phyloP scores from a whole-genome alignment of 2,888 invertebrate species.

The Helicoverpa assulta region DNA sequence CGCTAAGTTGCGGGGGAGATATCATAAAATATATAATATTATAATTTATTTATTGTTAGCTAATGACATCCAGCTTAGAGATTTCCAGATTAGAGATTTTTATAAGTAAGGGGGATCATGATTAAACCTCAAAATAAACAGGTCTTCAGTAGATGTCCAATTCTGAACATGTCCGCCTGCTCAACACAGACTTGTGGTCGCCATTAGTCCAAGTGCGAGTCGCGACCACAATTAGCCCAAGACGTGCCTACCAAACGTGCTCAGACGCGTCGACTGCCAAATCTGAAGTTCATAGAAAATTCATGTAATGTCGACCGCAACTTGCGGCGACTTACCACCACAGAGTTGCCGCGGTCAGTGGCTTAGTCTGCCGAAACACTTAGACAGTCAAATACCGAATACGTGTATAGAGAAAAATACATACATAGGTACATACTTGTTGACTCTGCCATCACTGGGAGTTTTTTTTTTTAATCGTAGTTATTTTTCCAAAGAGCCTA shows the following conservation, averaged over 20 bases:
- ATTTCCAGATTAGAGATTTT: too few species aligned
- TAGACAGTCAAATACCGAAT: constrained; percentile 21
- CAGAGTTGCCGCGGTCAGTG: constrained; percentile 25
- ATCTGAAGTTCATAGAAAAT: constrained; percentile 54
- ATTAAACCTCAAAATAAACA: neutral
- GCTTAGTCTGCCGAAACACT: constrained; percentile 46
- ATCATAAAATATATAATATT: neutral
- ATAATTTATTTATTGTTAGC: too few species aligned
- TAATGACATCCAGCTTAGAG: too few species aligned
- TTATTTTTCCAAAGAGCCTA: too few species aligned
- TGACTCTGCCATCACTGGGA: neutral
- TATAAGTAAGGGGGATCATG: too few species aligned
- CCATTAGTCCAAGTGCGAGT: constrained; percentile 2
- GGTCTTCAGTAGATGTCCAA: neutral
- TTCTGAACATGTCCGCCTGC: neutral
- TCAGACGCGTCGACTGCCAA: constrained; percentile 40
- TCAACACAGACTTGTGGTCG: constrained; percentile 5
- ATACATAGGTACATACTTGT: too few species aligned
- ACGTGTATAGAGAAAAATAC: neutral
- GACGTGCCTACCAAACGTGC: constrained; percentile 36
- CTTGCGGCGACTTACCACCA: constrained; percentile 44
- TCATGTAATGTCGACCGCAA: constrained; percentile 50
- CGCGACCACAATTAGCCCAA: constrained; percentile 34
- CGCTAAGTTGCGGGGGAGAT: too few species aligned
- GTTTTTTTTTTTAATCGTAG: too few species aligned